A percentile compares a stretch with the other conserved stretches of the same genome.
Conservation (phyloP, 2,888 invertebrate species). For the Branchipolynoe longqiensis region DNA sequence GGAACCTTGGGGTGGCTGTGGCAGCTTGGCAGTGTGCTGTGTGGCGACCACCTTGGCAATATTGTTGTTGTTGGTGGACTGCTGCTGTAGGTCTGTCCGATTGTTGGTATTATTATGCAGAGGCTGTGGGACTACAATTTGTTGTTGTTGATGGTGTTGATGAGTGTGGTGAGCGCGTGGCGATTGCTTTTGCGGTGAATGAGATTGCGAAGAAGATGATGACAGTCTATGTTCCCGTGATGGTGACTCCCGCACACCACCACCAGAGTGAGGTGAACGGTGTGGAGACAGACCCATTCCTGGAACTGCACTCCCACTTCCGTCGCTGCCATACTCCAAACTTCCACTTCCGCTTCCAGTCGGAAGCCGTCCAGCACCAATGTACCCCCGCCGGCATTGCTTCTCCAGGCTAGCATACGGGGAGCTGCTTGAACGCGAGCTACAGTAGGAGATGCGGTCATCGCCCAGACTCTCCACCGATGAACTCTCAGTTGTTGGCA, state of each 20-base stretch:
- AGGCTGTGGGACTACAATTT: not conserved
- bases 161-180: not conserved
- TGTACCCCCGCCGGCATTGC: conserved; percentile 42
- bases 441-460: conserved; percentile 57
- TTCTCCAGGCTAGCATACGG: conserved; percentile 64
- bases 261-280: not conserved
- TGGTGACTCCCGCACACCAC: not conserved
- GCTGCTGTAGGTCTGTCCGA: not conserved
- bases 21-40: conserved; percentile 69
- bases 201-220: not conserved
- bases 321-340: not conserved
- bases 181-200: not conserved
- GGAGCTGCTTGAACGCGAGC: conserved; percentile 62
- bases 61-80: conserved; percentile 26
- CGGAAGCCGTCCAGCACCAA: not conserved
- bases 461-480: conserved; percentile 67
- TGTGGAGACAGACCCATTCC: not conserved
- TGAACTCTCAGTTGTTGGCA: conserved; percentile 61
- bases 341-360: not conserved
- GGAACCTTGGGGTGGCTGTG: not conserved
- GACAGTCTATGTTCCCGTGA: not conserved
- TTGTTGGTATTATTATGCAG: not conserved
- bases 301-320: too few relatives aligned
- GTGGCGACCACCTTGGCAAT: not conserved
- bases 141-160: not conserved